phyloP scores from a whole-genome alignment of 2,113 vertebrate species.

The Neofelis nebulosa region DNA sequence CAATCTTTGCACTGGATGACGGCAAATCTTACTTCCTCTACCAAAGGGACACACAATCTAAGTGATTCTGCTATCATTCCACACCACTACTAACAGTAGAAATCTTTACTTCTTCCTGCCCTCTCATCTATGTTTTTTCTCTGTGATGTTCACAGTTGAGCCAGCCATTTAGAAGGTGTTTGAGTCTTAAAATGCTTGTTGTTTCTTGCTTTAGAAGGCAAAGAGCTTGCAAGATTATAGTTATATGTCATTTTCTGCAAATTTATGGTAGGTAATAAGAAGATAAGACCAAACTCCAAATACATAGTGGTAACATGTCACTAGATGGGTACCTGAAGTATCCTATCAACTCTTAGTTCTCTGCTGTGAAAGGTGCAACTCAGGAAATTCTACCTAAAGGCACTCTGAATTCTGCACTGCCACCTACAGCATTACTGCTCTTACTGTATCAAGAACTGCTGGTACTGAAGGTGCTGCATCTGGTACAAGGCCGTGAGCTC shows the following conservation, averaged over 20 bases:
- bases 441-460: slow-evolving; percentile 96
- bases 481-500: slow-evolving; percentile 95
- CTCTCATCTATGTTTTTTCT: not conserved
- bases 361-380: not conserved
- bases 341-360: not conserved
- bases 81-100: not conserved
- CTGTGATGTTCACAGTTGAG: slow-evolving; percentile 2
- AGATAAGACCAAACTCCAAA: not conserved
- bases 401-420: not conserved
- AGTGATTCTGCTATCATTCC: not conserved
- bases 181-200: not conserved
- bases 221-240: slow-evolving; percentile 8
- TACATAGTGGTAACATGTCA: not conserved
- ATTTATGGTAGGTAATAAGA: slow-evolving; percentile 31
- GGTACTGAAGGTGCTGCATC: slow-evolving; percentile 98
- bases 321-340: not conserved
- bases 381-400: not conserved
- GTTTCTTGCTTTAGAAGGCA: not conserved
- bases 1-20: not conserved
- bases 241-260: not conserved
- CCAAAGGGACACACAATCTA: not conserved
- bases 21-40: not conserved
- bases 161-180: not conserved
- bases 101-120: not conserved
- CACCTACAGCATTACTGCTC: slow-evolving; percentile 21